Conservation (phyloP, 2,888 invertebrate genomes). For the Drosophila limbata region DNA sequence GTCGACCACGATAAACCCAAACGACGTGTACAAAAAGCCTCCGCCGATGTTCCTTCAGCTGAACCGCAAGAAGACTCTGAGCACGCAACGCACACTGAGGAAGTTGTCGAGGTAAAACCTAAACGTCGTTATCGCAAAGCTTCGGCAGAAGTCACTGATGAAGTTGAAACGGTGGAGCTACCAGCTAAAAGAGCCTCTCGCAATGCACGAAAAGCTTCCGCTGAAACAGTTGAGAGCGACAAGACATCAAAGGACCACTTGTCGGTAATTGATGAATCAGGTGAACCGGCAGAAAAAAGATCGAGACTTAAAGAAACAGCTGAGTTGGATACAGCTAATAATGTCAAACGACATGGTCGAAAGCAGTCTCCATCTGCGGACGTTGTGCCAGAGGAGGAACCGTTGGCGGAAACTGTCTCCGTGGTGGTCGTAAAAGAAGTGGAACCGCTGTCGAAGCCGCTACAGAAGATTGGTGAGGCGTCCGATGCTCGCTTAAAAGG, state of each 20-base stretch:
- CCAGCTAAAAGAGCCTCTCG: constrained; percentile 29
- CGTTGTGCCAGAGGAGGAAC: neutral
- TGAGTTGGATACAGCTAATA: neutral
- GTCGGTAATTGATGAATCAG: constrained; percentile 22
- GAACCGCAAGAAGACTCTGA: neutral
- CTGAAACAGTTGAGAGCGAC: constrained; percentile 27
- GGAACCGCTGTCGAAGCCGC: neutral
- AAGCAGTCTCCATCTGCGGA: constrained; percentile 15
- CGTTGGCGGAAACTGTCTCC: neutral
- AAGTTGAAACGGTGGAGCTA: neutral
- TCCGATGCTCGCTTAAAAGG: constrained; percentile 19
- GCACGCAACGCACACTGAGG: neutral
- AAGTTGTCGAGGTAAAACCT: constrained; percentile 11
- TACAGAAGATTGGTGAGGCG: neutral
- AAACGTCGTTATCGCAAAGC: constrained; percentile 37
- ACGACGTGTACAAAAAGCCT: neutral
- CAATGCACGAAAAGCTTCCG: constrained; percentile 47
- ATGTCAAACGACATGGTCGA: constrained; percentile 40
- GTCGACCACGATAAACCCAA: neutral
- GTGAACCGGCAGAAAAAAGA: constrained; percentile 24
- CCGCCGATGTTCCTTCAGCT: neutral
- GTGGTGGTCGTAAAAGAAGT: neutral
- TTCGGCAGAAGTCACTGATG: constrained; percentile 29
- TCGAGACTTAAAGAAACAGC: neutral
- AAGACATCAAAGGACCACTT: constrained; percentile 2